Evolutionary conservation across 23 tunicate species (phyloP).

Genomic region (Halocynthia aurantium): DNA sequence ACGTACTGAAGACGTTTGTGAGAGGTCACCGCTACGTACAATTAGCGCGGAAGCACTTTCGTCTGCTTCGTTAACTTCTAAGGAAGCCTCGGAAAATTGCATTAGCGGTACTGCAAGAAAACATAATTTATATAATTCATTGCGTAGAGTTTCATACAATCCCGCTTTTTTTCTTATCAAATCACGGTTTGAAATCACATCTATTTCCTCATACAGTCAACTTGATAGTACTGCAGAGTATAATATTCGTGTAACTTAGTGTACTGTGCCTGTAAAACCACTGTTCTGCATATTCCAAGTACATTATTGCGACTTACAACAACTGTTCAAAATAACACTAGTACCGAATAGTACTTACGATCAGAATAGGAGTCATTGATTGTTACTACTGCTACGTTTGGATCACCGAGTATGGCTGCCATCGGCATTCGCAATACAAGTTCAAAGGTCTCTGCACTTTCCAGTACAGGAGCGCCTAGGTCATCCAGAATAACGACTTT

Average conservation of each 20-base stretch:
- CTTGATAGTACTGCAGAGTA: too few relatives aligned
- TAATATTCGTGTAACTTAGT: too few relatives aligned
- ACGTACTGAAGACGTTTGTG: slow-evolving; percentile 65
- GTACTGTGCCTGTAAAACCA: too few relatives aligned
- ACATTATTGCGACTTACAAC: too few relatives aligned
- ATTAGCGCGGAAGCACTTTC: slow-evolving; percentile 47
- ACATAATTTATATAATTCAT: not conserved
- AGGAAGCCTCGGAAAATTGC: slow-evolving; percentile 46
- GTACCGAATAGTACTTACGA: slow-evolving; percentile 43
- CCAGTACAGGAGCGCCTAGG: slow-evolving; percentile 85
- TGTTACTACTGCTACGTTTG: slow-evolving; percentile 42
- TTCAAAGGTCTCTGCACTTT: slow-evolving; percentile 88
- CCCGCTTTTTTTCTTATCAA: too few relatives aligned
- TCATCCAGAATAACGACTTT: slow-evolving; percentile 83
- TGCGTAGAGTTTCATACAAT: too few relatives aligned
- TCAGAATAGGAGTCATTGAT: slow-evolving; percentile 81
- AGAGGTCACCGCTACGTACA: slow-evolving; percentile 85
- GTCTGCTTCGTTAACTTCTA: slow-evolving; percentile 74
- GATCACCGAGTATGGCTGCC: slow-evolving; percentile 79
- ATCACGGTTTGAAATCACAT: too few relatives aligned
- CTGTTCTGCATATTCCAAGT: too few relatives aligned
- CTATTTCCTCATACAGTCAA: too few relatives aligned
- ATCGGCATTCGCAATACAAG: slow-evolving; percentile 71
- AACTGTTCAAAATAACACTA: not conserved
- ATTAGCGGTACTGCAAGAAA: slow-evolving; percentile 65